A percentile compares a stretch with the other conserved stretches of the same genome.
These are phyloP conservation scores for Pseudococcus viburni DNA, from an alignment of 2,888 invertebrate species.

Conservation along the genomic window DNA sequence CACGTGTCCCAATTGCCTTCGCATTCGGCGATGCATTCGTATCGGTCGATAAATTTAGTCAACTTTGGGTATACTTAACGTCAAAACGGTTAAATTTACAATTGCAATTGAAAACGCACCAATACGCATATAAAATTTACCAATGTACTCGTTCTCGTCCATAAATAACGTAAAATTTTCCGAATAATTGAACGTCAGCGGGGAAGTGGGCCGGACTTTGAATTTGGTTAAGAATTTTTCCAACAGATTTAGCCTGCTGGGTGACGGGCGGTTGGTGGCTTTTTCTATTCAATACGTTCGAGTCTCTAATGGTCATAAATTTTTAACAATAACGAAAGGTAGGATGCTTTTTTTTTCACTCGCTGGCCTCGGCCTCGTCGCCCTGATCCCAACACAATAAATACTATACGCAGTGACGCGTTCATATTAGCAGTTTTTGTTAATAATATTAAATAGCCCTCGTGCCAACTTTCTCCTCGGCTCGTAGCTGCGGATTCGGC, in stretches of 20 bases:
- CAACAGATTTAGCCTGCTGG: constrained; percentile 36
- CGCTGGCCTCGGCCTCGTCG: neutral
- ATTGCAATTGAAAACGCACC: constrained; percentile 45
- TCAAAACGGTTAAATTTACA: constrained; percentile 31
- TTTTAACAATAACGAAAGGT: constrained; percentile 49
- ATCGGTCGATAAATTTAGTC: constrained; percentile 42
- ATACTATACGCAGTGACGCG: constrained; percentile 45
- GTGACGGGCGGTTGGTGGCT: neutral
- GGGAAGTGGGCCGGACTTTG: neutral
- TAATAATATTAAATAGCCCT: constrained; percentile 58
- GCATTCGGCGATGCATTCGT: neutral
- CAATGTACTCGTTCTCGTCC: neutral
- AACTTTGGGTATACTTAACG: constrained; percentile 25
- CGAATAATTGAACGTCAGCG: constrained; percentile 28
- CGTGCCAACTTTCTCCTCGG: constrained; percentile 16
- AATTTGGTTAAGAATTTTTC: constrained; percentile 24
- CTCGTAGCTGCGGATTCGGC: neutral
- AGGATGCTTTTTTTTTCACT: constrained; percentile 11
- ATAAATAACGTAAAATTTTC: constrained; percentile 52
- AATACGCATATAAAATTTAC: constrained; percentile 38
- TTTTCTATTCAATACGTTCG: constrained; percentile 48
- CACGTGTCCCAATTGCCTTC: constrained; percentile 47
- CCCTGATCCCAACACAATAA: constrained; percentile 9
- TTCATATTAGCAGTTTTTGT: constrained; percentile 52
- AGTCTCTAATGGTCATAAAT: constrained; percentile 47